A percentile compares a stretch with the other conserved stretches of the same genome.
Evolutionary conservation across 2,113 vertebrate genomes (phyloP).

Genomic region (Rhagologus leucostigma): DNA sequence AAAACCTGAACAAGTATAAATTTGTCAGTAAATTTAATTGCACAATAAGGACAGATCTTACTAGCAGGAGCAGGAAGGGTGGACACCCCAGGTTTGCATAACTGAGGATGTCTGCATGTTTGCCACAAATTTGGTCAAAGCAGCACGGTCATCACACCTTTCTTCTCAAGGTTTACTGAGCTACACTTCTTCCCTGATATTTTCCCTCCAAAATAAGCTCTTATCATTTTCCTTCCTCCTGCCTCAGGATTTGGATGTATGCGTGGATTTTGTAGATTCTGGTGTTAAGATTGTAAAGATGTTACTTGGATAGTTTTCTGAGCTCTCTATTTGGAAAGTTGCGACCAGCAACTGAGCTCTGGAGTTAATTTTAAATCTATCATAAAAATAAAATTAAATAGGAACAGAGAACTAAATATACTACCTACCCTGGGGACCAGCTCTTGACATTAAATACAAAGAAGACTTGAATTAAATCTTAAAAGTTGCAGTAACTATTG

Average conservation of each 20-base stretch:
- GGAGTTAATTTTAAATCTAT: not conserved
- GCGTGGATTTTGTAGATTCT: not conserved
- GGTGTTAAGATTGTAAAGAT: not conserved
- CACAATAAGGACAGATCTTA: not conserved
- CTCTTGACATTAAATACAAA: not conserved
- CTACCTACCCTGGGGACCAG: not conserved
- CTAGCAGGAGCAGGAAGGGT: not conserved
- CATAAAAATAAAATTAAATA: not conserved
- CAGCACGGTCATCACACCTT: accelerated
- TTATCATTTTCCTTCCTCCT: not conserved
- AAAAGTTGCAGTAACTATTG: not conserved
- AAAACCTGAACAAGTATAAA: not conserved
- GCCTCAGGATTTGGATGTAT: not conserved
- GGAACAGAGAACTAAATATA: not conserved
- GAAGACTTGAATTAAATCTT: not conserved
- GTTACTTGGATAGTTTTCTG: not conserved
- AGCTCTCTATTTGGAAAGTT: not conserved
- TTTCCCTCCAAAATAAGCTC: not conserved
- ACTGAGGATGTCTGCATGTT: not conserved
- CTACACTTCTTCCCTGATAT: not conserved
- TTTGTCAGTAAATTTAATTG: not conserved
- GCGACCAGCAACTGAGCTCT: not conserved
- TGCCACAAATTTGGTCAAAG: not conserved
- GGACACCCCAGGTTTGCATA: not conserved
- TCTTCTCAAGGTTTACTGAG: not conserved